phyloP scores from a whole-genome alignment of 2,888 invertebrate genomes.

The Melanophora roralis region DNA sequence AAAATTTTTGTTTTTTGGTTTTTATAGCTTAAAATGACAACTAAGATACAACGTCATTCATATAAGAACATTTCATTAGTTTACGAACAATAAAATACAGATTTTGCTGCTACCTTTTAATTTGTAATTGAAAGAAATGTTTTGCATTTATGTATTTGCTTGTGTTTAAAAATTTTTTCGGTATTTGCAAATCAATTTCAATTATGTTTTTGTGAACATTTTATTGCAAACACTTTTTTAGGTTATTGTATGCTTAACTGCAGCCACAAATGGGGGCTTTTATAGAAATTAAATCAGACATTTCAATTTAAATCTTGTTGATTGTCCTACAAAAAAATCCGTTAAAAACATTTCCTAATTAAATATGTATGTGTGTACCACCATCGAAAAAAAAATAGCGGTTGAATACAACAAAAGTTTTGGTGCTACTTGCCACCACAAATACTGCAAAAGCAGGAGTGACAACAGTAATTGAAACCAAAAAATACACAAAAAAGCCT shows the following conservation, averaged over 20 bases:
- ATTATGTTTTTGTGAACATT: too few relatives aligned
- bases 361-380: slow-evolving; percentile 58
- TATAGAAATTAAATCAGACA: slow-evolving; percentile 9
- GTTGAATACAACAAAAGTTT: slow-evolving; percentile 38
- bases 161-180: background rate
- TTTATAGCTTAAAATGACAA: too few relatives aligned
- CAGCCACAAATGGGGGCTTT: slow-evolving; percentile 29
- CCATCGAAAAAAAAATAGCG: slow-evolving; percentile 36
- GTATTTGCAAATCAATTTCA: slow-evolving; percentile 16
- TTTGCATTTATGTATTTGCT: slow-evolving; percentile 14
- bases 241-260: background rate
- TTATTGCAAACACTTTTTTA: too few relatives aligned
- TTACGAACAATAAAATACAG: too few relatives aligned
- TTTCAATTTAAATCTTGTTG: slow-evolving; percentile 62
- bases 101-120: slow-evolving; percentile 5
- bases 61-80: too few relatives aligned
- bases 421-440: slow-evolving; percentile 29
- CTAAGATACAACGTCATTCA: too few relatives aligned
- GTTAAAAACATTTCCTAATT: slow-evolving; percentile 63
- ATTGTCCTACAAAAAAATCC: slow-evolving; percentile 61
- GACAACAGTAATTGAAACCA: slow-evolving; percentile 16
- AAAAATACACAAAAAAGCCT: slow-evolving; percentile 36
- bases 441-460: slow-evolving; percentile 23
- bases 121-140: slow-evolving; percentile 7
- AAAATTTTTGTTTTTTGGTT: too few relatives aligned